These are phyloP conservation scores for Mormyrus lacerda DNA, from an alignment of 2,113 vertebrate genomes.

Conservation along the genomic window DNA sequence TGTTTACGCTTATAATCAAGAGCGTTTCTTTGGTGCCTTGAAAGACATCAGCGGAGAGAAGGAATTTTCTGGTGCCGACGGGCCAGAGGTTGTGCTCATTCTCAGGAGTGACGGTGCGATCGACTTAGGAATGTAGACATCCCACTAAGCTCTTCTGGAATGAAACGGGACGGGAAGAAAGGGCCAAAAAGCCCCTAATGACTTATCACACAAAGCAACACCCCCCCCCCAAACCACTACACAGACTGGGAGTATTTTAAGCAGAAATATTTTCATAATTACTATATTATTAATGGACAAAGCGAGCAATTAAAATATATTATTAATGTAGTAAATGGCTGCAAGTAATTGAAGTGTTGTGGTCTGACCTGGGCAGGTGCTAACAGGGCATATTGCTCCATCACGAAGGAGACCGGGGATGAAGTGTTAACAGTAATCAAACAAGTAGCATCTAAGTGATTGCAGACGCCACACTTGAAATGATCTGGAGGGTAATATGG, in stretches of 20 bases:
- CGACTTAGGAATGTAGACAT: not conserved
- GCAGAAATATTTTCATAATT: not conserved
- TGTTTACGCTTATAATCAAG: not conserved
- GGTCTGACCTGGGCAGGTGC: not conserved
- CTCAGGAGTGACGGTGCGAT: not conserved
- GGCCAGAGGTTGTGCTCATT: not conserved
- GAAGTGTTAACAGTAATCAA: not conserved
- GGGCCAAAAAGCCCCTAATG: not conserved
- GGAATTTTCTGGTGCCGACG: not conserved
- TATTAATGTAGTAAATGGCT: not conserved
- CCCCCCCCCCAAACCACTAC: not conserved
- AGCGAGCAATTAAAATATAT: not conserved
- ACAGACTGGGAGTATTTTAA: not conserved
- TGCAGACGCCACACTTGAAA: not conserved
- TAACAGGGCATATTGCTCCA: not conserved
- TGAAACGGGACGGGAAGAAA: not conserved
- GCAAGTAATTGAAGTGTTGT: not conserved
- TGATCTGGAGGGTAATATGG: not conserved
- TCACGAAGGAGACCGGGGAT: not conserved
- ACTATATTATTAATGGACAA: not conserved
- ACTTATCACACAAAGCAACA: not conserved
- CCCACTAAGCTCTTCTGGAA: not conserved
- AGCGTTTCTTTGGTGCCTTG: not conserved
- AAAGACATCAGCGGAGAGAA: not conserved
- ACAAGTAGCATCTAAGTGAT: slow-evolving; percentile 1